phyloP scores from a whole-genome alignment of 2,888 invertebrate species.

The Dynastes hyllus region DNA sequence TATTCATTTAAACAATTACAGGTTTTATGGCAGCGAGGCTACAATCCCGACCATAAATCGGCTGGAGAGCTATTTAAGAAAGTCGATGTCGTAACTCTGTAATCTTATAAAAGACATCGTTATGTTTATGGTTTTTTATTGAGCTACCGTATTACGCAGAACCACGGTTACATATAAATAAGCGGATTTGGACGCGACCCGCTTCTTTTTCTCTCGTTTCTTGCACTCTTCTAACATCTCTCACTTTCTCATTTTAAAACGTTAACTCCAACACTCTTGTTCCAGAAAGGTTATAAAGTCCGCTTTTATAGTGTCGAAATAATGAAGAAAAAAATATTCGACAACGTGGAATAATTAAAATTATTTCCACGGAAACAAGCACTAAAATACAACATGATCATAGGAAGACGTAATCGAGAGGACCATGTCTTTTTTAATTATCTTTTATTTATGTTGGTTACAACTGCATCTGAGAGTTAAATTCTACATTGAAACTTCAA shows the following conservation, averaged over 20 bases:
- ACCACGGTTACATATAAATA: slow-evolving; percentile 52
- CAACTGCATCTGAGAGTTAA: too few species aligned
- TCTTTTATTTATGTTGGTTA: too few species aligned
- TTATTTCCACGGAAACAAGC: too few species aligned
- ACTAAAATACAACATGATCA: too few species aligned
- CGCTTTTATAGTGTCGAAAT: not conserved
- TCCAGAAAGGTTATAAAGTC: slow-evolving; percentile 9
- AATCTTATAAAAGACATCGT: slow-evolving; percentile 54
- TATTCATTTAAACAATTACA: slow-evolving; percentile 52
- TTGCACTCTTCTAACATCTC: not conserved
- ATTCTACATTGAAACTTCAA: too few species aligned
- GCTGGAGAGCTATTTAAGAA: slow-evolving; percentile 49
- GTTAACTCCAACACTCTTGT: slow-evolving; percentile 9
- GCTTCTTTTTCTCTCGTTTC: slow-evolving; percentile 40
- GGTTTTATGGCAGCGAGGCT: slow-evolving; percentile 47
- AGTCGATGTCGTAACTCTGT: slow-evolving; percentile 52
- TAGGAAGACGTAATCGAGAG: too few species aligned
- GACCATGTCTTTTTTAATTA: too few species aligned
- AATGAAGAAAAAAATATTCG: too few species aligned
- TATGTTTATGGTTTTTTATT: slow-evolving; percentile 53
- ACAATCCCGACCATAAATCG: slow-evolving; percentile 47
- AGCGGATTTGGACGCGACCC: slow-evolving; percentile 47
- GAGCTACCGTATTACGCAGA: slow-evolving; percentile 53
- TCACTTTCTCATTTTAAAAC: slow-evolving; percentile 15
- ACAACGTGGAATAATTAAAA: too few species aligned